Conservation (phyloP, 1,140 invertebrate genomes). For the Drosophila truncata region DNA sequence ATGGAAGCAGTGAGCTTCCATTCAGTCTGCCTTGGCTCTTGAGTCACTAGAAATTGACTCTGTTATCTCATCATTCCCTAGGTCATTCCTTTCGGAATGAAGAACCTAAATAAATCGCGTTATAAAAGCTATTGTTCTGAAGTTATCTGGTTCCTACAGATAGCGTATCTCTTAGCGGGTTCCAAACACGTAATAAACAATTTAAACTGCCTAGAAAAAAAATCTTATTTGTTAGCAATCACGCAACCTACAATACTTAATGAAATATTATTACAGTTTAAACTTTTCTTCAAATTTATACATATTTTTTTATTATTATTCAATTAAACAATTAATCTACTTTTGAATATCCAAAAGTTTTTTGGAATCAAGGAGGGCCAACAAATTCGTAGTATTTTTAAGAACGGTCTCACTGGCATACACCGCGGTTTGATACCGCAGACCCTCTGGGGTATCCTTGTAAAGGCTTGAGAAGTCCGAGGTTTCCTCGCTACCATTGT, state of each 20-base stretch:
- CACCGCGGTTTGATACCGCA: constrained; percentile 42
- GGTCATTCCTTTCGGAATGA: neutral
- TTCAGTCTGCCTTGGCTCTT: neutral
- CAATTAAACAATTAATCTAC: too few species aligned
- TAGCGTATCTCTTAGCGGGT: constrained; percentile 3
- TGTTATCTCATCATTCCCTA: neutral
- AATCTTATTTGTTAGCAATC: constrained; percentile 1
- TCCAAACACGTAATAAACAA: neutral
- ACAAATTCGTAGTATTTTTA: constrained; percentile 23
- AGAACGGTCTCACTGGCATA: constrained; percentile 41
- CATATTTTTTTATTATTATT: too few species aligned
- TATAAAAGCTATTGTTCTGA: neutral
- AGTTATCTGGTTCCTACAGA: neutral
- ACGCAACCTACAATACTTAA: neutral
- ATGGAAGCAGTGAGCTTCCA: neutral
- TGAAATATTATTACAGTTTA: neutral
- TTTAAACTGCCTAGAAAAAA: neutral
- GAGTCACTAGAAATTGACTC: neutral
- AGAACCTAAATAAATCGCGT: neutral
- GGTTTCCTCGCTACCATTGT: constrained; percentile 42
- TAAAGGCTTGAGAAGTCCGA: constrained; percentile 59
- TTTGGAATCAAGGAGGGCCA: constrained; percentile 54
- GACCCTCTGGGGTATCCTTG: constrained; percentile 27
- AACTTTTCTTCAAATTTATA: neutral
- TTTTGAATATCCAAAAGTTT: constrained; percentile 56